phyloP scores from a whole-genome alignment of 2,113 vertebrate genomes.

The Rafetus swinhoei region DNA sequence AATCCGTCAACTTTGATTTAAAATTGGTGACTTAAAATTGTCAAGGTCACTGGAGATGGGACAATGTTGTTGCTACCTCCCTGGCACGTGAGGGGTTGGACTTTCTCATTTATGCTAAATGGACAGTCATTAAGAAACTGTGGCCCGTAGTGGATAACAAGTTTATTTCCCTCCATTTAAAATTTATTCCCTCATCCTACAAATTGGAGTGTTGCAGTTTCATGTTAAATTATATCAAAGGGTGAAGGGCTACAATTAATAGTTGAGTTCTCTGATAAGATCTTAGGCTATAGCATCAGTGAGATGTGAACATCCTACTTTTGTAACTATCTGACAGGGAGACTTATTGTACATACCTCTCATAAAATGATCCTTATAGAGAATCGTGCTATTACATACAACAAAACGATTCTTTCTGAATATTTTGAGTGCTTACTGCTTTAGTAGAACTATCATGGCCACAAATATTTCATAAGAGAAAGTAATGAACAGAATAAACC shows the following conservation, averaged over 20 bases:
- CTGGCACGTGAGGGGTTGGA: background rate
- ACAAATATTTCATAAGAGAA: background rate
- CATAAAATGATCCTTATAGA: background rate
- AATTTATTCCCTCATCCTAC: background rate
- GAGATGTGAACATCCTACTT: background rate
- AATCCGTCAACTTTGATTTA: slow-evolving; percentile 84
- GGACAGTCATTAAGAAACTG: slow-evolving; percentile 1
- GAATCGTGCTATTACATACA: background rate
- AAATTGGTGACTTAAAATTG: slow-evolving; percentile 72
- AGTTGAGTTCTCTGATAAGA: background rate
- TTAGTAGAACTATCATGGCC: background rate
- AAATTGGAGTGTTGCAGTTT: background rate
- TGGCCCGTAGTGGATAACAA: background rate
- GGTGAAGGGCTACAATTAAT: background rate
- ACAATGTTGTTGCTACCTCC: slow-evolving; percentile 20
- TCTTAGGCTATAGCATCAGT: background rate
- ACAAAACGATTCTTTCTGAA: background rate
- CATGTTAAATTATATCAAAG: background rate
- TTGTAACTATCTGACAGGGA: background rate
- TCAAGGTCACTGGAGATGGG: slow-evolving; percentile 71
- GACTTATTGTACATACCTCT: background rate
- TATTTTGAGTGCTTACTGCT: background rate
- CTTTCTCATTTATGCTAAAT: slow-evolving; percentile 16
- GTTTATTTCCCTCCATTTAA: background rate
- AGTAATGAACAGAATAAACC: background rate